Conservation (phyloP, 2,797 vertebrate species). For the Betta splendens region DNA sequence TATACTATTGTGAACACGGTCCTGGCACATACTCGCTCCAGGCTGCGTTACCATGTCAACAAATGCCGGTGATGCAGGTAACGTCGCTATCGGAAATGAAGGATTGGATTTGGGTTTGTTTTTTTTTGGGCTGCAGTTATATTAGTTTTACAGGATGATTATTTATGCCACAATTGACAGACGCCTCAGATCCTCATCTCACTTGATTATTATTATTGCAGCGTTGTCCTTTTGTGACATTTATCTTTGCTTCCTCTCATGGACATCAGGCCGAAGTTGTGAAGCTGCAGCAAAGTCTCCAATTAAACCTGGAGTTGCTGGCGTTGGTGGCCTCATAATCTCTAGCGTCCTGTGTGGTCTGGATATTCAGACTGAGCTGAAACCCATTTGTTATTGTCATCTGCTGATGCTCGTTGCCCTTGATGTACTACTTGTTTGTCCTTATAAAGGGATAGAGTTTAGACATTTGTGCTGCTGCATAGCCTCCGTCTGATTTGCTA, state of each 20-base stretch:
- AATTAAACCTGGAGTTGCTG: not conserved
- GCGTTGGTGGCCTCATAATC: too few relatives aligned
- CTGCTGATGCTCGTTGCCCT: not conserved
- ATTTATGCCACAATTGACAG: constrained; percentile 3
- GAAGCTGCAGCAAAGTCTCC: constrained; percentile 5
- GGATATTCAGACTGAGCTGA: too few relatives aligned
- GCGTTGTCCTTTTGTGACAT: constrained; percentile 37
- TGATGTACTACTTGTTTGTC: too few relatives aligned
- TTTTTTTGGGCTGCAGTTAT: too few relatives aligned
- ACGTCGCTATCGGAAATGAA: not conserved
- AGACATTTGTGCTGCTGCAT: too few relatives aligned
- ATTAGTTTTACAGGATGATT: not conserved
- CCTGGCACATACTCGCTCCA: too few relatives aligned
- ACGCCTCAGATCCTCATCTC: constrained; percentile 22
- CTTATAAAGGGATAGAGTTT: too few relatives aligned
- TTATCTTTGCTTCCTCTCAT: constrained; percentile 14
- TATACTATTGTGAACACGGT: not conserved
- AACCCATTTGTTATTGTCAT: constrained; percentile 4
- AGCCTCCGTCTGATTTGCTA: not conserved
- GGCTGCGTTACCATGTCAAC: not conserved
- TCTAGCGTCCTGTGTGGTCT: too few relatives aligned
- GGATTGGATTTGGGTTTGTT: not conserved
- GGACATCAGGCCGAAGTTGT: constrained; percentile 1
- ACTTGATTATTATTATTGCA: constrained; percentile 37
- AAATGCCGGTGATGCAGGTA: constrained; percentile 1